Conservation (phyloP, 2,888 invertebrate genomes). For the Thecocarcelia acutangulata region DNA sequence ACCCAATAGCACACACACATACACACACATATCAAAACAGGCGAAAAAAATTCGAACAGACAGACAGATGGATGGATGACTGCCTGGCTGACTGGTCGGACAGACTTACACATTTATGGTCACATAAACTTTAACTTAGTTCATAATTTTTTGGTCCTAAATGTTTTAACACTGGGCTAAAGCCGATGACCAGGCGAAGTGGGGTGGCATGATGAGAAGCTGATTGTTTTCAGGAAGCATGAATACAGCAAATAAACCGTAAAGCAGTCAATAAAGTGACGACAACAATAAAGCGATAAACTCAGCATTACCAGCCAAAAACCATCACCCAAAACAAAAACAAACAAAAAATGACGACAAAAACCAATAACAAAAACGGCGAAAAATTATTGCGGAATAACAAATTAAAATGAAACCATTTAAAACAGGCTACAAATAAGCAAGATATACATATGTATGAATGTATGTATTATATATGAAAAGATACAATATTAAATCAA, state of each 20-base stretch:
- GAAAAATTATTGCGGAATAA: constrained; percentile 57
- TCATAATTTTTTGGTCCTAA: constrained; percentile 58
- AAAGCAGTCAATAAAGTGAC: constrained; percentile 66
- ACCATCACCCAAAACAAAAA: constrained; percentile 4
- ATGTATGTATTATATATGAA: constrained; percentile 57
- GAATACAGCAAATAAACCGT: constrained; percentile 52
- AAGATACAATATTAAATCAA: constrained; percentile 69
- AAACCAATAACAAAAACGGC: constrained; percentile 34
- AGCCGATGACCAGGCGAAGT: neutral
- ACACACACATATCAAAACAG: constrained; percentile 22
- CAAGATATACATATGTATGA: constrained; percentile 27
- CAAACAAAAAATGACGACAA: constrained; percentile 27
- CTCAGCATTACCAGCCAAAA: constrained; percentile 38
- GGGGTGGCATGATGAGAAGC: neutral
- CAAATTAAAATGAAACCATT: constrained; percentile 65
- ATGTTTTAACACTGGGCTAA: constrained; percentile 49
- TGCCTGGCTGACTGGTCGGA: constrained; percentile 13
- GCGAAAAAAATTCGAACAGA: neutral
- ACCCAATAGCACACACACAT: constrained; percentile 25
- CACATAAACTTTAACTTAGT: constrained; percentile 50
- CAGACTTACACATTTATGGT: constrained; percentile 18
- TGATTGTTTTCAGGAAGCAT: constrained; percentile 42
- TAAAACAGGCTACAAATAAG: constrained; percentile 27
- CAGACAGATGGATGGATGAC: constrained; percentile 13
- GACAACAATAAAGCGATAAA: constrained; percentile 65